These are phyloP conservation scores for Chelonus formosanus DNA, from an alignment of 2,888 invertebrate genomes.

Conservation along the genomic window DNA sequence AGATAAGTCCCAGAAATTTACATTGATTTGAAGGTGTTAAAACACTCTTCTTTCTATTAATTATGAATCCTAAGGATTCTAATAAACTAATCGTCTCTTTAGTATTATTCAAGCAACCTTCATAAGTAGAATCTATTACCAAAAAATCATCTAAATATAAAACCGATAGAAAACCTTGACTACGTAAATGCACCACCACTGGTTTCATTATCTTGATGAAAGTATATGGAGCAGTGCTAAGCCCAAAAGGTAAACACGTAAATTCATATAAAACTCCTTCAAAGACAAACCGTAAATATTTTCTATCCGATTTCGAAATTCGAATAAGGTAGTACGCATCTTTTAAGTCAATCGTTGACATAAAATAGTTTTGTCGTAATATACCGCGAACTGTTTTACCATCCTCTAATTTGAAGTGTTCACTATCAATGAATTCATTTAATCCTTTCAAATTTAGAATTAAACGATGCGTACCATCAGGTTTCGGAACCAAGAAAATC, in stretches of 20 bases:
- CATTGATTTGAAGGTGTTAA: slow-evolving; percentile 20
- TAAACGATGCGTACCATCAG: neutral
- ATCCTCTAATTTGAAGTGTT: slow-evolving; percentile 20
- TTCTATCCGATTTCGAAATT: neutral
- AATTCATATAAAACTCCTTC: neutral
- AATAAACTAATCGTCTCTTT: slow-evolving; percentile 17
- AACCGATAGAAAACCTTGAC: neutral
- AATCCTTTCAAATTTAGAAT: slow-evolving; percentile 1
- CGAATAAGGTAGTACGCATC: slow-evolving; percentile 10
- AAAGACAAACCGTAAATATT: slow-evolving; percentile 10
- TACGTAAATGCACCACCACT: neutral
- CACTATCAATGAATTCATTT: slow-evolving; percentile 4
- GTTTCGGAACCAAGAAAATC: slow-evolving; percentile 4
- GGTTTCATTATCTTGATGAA: slow-evolving; percentile 11
- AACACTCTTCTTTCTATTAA: slow-evolving; percentile 29
- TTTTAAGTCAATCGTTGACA: neutral
- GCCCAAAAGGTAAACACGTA: slow-evolving; percentile 7
- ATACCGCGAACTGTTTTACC: neutral
- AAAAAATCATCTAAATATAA: slow-evolving; percentile 23
- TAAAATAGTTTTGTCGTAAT: neutral
- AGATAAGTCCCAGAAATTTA: slow-evolving; percentile 30
- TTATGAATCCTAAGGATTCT: slow-evolving; percentile 23
- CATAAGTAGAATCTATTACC: too few relatives aligned
- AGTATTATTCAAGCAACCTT: neutral
- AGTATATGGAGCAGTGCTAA: neutral